Evolutionary conservation across 2,888 invertebrate genomes (phyloP), one percentile per base, ranked within the genome.

Genomic region (Caenorhabditis wallacei): DNA sequence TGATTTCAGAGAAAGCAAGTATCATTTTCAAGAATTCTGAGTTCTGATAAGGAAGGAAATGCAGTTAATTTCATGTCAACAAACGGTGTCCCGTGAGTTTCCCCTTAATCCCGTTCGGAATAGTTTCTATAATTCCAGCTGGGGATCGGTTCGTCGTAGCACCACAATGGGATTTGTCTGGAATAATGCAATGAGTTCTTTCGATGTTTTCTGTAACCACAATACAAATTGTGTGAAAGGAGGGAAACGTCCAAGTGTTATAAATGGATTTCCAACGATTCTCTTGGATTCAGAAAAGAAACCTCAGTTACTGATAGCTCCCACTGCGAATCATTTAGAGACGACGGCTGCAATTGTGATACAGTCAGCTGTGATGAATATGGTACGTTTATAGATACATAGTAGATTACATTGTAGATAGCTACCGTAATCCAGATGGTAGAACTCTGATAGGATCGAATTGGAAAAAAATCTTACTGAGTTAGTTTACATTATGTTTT

Each of bases 141-240:
- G 86, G 54, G 88, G 88, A 20, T 78, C 88, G 0, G 79, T 82
- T 1, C 79, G 84, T 3, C 75, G 82, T 10, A 82, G 82, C 18
- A 72, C 80, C 1, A 64, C 66, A 2, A 59, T 85, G 35, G 88
- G 88, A 18, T 87, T 85, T 46, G 76, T 85, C 20, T 88, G 88
- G 88, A 88, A 88, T 64, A 87, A 88, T 48, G 84, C 83, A 8
- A 84, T 88, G 75, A 74, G 80, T 1, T 80, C 84, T 7, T 88
- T 88, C 59, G 79, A 83, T 37, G 79, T 80, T 20, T 79, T 70
- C 54, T 83, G 83, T 40, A 37, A 48, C 0, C 74, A 70, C 37
- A 53, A 59, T 8, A 59, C 64, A 3, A 83, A 83, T 53, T 83
- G 83, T 70, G 75, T 83, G 0, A 51, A 53, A 0, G 79, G 83